phyloP scores from a whole-genome alignment of 2,888 invertebrate genomes.

The Drosophila koepferae region DNA sequence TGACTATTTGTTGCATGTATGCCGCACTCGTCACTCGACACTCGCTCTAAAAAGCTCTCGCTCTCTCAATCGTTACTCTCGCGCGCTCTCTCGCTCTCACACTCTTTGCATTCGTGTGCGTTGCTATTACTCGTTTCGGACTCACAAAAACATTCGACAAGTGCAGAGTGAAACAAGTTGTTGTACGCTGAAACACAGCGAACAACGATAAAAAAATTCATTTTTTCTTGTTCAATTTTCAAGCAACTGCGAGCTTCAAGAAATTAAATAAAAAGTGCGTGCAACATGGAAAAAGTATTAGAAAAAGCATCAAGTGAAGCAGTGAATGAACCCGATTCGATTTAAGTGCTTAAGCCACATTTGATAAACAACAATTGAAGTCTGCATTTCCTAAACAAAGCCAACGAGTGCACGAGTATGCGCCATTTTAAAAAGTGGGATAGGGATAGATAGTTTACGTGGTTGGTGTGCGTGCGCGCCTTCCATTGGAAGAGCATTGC shows the following conservation, averaged over 20 bases:
- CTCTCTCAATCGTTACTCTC: conserved; percentile 19
- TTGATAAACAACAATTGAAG: conserved; percentile 34
- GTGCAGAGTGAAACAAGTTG: conserved; percentile 80
- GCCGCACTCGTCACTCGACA: conserved; percentile 53
- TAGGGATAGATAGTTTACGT: conserved; percentile 76
- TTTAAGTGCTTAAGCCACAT: background rate
- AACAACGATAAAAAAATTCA: conserved; percentile 55
- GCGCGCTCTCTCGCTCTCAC: background rate
- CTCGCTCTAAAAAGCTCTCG: conserved; percentile 23
- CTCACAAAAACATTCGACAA: conserved; percentile 80
- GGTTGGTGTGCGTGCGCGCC: conserved; percentile 69
- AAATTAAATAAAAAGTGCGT: conserved; percentile 28
- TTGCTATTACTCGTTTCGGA: conserved; percentile 44
- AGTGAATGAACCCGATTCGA: background rate
- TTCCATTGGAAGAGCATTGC: conserved; percentile 70
- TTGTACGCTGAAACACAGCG: conserved; percentile 76
- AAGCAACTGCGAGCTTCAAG: conserved; percentile 14
- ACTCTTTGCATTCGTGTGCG: conserved; percentile 23
- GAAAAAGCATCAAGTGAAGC: background rate
- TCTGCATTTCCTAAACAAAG: conserved; percentile 80
- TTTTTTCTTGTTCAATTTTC: conserved; percentile 28
- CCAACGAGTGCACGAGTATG: conserved; percentile 70
- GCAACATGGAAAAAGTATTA: conserved; percentile 1
- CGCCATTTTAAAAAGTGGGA: conserved; percentile 80
- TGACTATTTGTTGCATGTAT: conserved; percentile 79